These are phyloP conservation scores for Orchesella cincta DNA, from an alignment of 1,140 invertebrate species.

Conservation along the genomic window DNA sequence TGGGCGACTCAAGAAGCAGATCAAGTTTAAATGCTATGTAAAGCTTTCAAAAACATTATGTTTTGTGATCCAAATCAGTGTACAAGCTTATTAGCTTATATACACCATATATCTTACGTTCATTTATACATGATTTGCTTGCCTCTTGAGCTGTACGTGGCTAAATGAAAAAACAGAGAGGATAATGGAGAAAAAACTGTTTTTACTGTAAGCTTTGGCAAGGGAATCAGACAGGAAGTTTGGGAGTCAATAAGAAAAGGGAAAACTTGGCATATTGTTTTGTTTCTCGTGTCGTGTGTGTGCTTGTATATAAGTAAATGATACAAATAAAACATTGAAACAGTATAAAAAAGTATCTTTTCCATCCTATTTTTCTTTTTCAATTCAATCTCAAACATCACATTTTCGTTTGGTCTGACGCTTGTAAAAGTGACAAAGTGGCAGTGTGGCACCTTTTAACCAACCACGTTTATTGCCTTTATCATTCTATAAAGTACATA, in stretches of 20 bases:
- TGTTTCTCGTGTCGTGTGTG: background rate
- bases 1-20: background rate
- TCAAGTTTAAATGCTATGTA: background rate
- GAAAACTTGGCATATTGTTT: background rate
- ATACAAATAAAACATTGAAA: background rate
- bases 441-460: slow-evolving; percentile 1
- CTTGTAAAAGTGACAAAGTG: slow-evolving; percentile 5
- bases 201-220: slow-evolving; percentile 2
- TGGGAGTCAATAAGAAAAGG: background rate
- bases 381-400: background rate
- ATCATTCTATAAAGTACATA: too few relatives aligned
- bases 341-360: background rate
- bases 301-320: too few relatives aligned
- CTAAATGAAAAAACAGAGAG: too few relatives aligned
- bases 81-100: too few relatives aligned
- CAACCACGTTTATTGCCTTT: slow-evolving; percentile 1
- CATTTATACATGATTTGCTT: too few relatives aligned
- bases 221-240: slow-evolving; percentile 5
- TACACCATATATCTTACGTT: too few relatives aligned
- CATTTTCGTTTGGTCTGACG: background rate
- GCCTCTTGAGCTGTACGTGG: too few relatives aligned
- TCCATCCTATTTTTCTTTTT: slow-evolving; percentile 9
- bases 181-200: too few relatives aligned
- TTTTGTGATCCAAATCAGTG: background rate
- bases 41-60: background rate